Base-by-base conservation (phyloP, 1,140 invertebrate species). In the Atta cephalotes region DNA sequence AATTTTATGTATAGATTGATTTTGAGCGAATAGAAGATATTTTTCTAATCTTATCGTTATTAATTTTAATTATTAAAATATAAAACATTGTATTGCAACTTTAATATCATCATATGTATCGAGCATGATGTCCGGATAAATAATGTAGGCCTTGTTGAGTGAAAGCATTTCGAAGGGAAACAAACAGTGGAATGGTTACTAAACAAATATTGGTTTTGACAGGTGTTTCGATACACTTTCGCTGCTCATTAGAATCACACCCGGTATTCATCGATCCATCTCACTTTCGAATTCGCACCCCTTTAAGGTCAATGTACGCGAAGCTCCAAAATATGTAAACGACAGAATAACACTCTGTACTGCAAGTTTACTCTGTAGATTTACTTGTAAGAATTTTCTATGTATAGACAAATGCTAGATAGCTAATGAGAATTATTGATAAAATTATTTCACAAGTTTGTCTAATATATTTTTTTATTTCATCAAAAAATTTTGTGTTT, bases 221-320 rank as follows among this genome's bases (percentile, higher is more conserved):
- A 74, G 80, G 70, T 74, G 80, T 63, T 76, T 76, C 70, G 39
- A 76, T 84, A 76, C 80, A 84, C 80, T 84, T 84, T 84, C 80
- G 70, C 80, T 63, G 70, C 80, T 84, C 80, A 84, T 84, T 84
- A 84, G 80, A 76, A 76, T 84, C 80, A 84, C 80, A 84, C 70
- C 25, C 70, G 45, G 45, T 49, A 45, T 25, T 31, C 28, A 76
- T 76, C 70, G 80, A 84, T 62, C 56, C 53, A 74, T 2, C 70
- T 84, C 70, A 84, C 80, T 84, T 74, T 84, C 70, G n/a, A 7
- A 76, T 9, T 63, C 56, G 18, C 70, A 63, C 9, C 70, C 56
- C 14, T 84, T 76, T 84, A 63, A 76, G 39, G 70, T 84, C 80
- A 84, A 84, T 14, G 70, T 39, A 35, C 56, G 6, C 39, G 51